Evolutionary conservation across 2,113 vertebrate species (phyloP).

Genomic region (Ivindomyrus marchei): DNA sequence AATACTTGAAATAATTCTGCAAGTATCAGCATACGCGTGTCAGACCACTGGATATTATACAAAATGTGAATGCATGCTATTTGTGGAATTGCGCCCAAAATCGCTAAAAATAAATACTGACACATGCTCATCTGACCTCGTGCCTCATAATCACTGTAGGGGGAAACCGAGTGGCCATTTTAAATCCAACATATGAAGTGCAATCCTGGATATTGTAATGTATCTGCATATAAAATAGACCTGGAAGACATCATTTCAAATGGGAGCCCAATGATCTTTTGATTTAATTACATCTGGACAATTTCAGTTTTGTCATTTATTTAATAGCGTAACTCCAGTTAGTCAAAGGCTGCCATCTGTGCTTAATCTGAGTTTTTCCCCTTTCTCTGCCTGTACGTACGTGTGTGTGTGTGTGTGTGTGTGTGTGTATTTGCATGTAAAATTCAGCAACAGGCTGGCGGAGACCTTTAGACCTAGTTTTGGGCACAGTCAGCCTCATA

Average conservation of each 20-base stretch:
- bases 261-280: slow-evolving; percentile 28
- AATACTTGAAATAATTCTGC: background rate
- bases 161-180: slow-evolving; percentile 19
- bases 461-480: slow-evolving; percentile 67
- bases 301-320: slow-evolving; percentile 31
- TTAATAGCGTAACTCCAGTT: slow-evolving; percentile 25
- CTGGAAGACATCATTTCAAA: slow-evolving; percentile 22
- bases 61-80: slow-evolving; percentile 18
- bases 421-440: background rate
- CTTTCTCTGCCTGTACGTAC: slow-evolving; percentile 40
- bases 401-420: background rate
- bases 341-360: slow-evolving; percentile 68
- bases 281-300: slow-evolving; percentile 33
- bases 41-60: background rate
- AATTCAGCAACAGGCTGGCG: slow-evolving; percentile 72
- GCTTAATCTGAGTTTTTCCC: slow-evolving; percentile 63
- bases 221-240: background rate
- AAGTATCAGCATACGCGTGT: background rate
- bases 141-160: slow-evolving; percentile 23
- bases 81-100: slow-evolving; percentile 12
- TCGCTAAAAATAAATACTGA: slow-evolving; percentile 31
- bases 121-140: slow-evolving; percentile 29
- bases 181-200: slow-evolving; percentile 2
- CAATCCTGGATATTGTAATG: background rate
- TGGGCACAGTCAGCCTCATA: slow-evolving; percentile 56